These are phyloP conservation scores for Hylyphantes graminicola DNA, from an alignment of 1,140 invertebrate species.

Conservation along the genomic window DNA sequence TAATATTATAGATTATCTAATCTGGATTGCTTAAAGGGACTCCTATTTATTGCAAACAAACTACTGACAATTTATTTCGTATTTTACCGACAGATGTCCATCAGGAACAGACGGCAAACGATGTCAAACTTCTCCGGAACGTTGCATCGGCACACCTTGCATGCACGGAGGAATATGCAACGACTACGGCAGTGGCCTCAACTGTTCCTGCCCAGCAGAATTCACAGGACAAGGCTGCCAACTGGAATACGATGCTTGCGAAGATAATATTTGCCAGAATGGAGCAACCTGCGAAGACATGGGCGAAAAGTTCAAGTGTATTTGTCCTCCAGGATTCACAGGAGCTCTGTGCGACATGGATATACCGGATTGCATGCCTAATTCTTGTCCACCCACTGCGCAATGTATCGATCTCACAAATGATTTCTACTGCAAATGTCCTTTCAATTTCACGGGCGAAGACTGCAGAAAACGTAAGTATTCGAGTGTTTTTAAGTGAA, in stretches of 20 bases:
- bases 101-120: slow-evolving; percentile 94
- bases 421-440: slow-evolving; percentile 94
- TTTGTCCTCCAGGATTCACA: slow-evolving; percentile 86
- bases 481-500: background rate
- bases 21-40: background rate
- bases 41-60: background rate
- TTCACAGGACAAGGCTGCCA: slow-evolving; percentile 91
- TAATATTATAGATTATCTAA: background rate
- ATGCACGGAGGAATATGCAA: slow-evolving; percentile 94
- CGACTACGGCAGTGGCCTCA: slow-evolving; percentile 93
- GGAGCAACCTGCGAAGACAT: slow-evolving; percentile 90
- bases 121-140: slow-evolving; percentile 93
- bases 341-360: slow-evolving; percentile 92
- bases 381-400: slow-evolving; percentile 92
- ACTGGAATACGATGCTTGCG: slow-evolving; percentile 88
- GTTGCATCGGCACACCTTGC: slow-evolving; percentile 95
- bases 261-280: slow-evolving; percentile 84
- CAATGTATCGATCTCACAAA: slow-evolving; percentile 93
- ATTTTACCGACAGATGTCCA: slow-evolving; percentile 75
- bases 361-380: slow-evolving; percentile 91
- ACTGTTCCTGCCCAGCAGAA: slow-evolving; percentile 89
- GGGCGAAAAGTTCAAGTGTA: slow-evolving; percentile 84
- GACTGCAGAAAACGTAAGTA: slow-evolving; percentile 91
- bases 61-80: too few species aligned
- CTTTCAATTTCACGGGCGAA: slow-evolving; percentile 94